Percentiles rank a stretch among this genome's conserved stretches.
Conservation (phyloP, 2,113 vertebrate species). For the Rousettus leschenaultii region DNA sequence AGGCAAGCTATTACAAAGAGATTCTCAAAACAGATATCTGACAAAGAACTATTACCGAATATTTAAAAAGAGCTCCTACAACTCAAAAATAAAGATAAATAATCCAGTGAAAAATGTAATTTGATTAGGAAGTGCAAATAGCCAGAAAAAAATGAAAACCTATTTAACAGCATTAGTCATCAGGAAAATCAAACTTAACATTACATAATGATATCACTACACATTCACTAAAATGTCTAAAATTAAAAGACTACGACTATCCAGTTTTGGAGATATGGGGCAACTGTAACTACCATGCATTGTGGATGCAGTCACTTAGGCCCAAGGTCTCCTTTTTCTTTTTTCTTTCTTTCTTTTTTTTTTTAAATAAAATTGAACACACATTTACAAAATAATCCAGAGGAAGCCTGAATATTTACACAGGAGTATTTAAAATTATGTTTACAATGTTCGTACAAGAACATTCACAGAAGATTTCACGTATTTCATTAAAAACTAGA, state of each 20-base stretch:
- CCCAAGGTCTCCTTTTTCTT: not conserved
- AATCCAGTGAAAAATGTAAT: not conserved
- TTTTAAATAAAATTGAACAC: not conserved
- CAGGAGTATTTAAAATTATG: not conserved
- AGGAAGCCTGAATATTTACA: not conserved
- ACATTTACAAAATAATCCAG: not conserved
- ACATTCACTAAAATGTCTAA: not conserved
- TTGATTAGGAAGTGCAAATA: not conserved
- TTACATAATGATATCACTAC: not conserved
- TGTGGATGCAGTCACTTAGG: not conserved
- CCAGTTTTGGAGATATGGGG: not conserved
- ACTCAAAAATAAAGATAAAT: not conserved
- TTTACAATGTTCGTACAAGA: not conserved
- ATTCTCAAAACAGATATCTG: not conserved
- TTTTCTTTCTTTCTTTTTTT: not conserved
- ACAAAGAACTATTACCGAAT: not conserved
- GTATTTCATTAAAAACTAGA: not conserved
- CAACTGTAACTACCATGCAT: not conserved
- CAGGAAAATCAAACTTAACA: not conserved
- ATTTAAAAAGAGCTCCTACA: not conserved
- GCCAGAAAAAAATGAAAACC: not conserved
- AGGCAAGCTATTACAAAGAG: not conserved
- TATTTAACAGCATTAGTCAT: not conserved
- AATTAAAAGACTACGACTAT: not conserved
- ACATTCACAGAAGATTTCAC: not conserved